Percentiles rank a stretch among this genome's conserved stretches.
phyloP scores from a whole-genome alignment of 2,888 invertebrate species.

The Eupithecia inturbata region DNA sequence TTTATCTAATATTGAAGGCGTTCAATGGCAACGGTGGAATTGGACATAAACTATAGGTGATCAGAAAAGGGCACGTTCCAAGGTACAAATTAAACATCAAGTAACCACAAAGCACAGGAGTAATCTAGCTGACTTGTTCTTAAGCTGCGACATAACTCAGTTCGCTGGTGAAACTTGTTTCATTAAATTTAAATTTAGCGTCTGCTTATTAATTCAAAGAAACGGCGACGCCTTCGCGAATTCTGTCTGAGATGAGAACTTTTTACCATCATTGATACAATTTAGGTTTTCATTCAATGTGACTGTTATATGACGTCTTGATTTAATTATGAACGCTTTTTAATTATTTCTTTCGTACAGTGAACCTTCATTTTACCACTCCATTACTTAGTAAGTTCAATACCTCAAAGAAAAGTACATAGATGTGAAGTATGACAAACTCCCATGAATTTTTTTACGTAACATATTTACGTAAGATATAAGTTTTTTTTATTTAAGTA shows the following conservation, averaged over 20 bases:
- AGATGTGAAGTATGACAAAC: no score
- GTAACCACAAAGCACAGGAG: not conserved
- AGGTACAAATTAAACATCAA: no score
- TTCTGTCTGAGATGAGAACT: slow-evolving; percentile 54
- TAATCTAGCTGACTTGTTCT: slow-evolving; percentile 19
- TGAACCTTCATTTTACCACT: not conserved
- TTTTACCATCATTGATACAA: slow-evolving; percentile 57
- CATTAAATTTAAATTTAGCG: slow-evolving; percentile 79
- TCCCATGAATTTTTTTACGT: no score
- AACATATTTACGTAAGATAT: no score
- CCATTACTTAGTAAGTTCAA: no score
- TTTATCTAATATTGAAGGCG: no score
- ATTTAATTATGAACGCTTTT: slow-evolving; percentile 20
- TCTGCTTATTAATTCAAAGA: slow-evolving; percentile 76
- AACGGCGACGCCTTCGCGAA: slow-evolving; percentile 62
- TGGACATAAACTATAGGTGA: no score
- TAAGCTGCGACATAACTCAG: slow-evolving; percentile 53
- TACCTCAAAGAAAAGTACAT: no score
- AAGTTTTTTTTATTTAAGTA: no score
- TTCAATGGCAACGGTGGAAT: no score
- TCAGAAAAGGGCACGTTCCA: no score
- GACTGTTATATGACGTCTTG: slow-evolving; percentile 26
- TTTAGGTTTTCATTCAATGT: slow-evolving; percentile 56
- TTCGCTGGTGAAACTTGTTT: slow-evolving; percentile 72
- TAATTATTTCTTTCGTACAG: not conserved